A percentile compares a stretch with the other conserved stretches of the same genome.
phyloP scores from a whole-genome alignment of 2,888 invertebrate genomes.

The Caenorhabditis doughertyi region DNA sequence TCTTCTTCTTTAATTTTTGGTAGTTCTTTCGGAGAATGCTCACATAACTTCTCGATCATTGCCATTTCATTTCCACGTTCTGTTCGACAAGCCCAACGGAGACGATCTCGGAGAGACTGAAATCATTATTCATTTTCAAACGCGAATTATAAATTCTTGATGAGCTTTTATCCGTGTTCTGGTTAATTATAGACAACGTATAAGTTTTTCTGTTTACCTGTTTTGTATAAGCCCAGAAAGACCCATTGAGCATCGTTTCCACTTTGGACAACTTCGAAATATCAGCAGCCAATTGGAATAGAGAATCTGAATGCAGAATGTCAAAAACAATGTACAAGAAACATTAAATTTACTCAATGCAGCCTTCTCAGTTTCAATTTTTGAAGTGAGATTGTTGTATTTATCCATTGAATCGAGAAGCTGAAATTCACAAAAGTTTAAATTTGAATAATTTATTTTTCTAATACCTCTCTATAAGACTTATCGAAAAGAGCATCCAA shows the following conservation, averaged over 20 bases:
- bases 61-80: constrained; percentile 56
- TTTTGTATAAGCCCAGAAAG: constrained; percentile 61
- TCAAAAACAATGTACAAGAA: too few relatives aligned
- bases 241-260: constrained; percentile 54
- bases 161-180: too few relatives aligned
- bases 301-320: constrained; percentile 40
- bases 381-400: constrained; percentile 1
- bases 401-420: constrained; percentile 53
- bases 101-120: constrained; percentile 63
- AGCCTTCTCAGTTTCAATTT: constrained; percentile 20
- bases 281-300: constrained; percentile 62
- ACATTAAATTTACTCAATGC: constrained; percentile 29
- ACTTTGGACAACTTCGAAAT: constrained; percentile 45
- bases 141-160: too few relatives aligned
- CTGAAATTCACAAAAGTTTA: constrained; percentile 16
- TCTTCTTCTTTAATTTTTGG: constrained; percentile 66
- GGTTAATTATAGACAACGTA: too few relatives aligned
- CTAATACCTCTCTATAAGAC: constrained; percentile 55
- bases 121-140: constrained; percentile 29
- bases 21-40: constrained; percentile 58
- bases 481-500: constrained; percentile 62
- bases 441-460: background rate
- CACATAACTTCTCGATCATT: constrained; percentile 64
- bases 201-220: too few relatives aligned
- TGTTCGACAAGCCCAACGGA: constrained; percentile 55